phyloP scores from a whole-genome alignment of 2,797 vertebrate species.

The Myripristis murdjan region DNA sequence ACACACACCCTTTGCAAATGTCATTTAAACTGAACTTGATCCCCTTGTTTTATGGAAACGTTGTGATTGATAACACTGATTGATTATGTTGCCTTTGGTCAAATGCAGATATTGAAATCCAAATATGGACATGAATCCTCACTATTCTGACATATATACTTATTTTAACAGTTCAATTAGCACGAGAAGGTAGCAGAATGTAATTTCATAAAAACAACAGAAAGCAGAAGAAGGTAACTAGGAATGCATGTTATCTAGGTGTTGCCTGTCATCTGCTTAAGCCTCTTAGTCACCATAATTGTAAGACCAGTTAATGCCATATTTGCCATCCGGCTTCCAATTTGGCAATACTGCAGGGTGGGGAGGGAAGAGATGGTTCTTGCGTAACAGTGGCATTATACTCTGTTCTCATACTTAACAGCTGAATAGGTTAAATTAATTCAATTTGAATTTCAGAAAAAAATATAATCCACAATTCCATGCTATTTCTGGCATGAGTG shows the following conservation, averaged over 20 bases:
- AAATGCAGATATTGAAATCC: not conserved
- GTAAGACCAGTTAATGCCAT: constrained; percentile 13
- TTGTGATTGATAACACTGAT: not conserved
- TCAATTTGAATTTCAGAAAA: not conserved
- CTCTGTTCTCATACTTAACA: not conserved
- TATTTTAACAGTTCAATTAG: too few relatives aligned
- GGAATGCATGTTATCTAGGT: not conserved
- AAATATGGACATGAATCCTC: not conserved
- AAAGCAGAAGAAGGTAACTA: not conserved
- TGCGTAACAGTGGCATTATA: not conserved
- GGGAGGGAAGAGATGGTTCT: not conserved
- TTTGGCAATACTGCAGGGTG: constrained; percentile 21
- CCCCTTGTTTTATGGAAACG: not conserved
- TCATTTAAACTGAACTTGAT: constrained; percentile 3
- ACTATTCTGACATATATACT: not conserved
- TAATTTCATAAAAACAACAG: constrained; percentile 11
- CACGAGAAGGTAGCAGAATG: not conserved
- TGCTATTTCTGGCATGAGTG: not conserved
- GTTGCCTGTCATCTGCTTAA: constrained; percentile 21
- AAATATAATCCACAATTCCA: not conserved
- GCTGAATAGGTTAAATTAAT: not conserved
- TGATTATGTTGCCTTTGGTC: not conserved
- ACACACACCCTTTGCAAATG: not conserved
- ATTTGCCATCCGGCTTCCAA: not conserved
- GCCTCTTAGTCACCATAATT: constrained; percentile 40